phyloP scores from a whole-genome alignment of 1,140 invertebrate species.

The Macrostomum lignano region DNA sequence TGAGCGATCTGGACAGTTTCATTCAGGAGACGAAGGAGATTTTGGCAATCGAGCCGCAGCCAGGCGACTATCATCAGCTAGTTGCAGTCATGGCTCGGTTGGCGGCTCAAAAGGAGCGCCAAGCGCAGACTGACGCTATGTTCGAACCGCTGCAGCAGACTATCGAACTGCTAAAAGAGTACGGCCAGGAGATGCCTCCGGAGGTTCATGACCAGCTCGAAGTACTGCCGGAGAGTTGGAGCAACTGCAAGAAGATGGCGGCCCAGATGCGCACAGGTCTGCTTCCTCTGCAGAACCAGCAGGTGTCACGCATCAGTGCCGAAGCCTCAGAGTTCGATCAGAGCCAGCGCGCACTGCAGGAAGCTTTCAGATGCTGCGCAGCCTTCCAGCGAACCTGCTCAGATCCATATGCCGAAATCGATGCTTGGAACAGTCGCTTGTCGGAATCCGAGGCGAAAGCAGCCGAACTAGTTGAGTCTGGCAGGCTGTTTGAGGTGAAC shows the following conservation, averaged over 20 bases:
- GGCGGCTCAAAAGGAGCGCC: slow-evolving; percentile 29
- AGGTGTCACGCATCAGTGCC: slow-evolving; percentile 57
- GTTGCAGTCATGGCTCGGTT: slow-evolving; percentile 31
- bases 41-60: slow-evolving; percentile 32
- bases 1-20: slow-evolving; percentile 34
- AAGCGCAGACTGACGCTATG: slow-evolving; percentile 40
- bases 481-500: too few species aligned
- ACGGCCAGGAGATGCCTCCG: slow-evolving; percentile 31
- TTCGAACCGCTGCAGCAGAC: slow-evolving; percentile 56
- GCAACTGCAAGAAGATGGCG: slow-evolving; percentile 67
- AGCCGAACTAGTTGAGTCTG: too few species aligned
- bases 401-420: too few species aligned
- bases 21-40: slow-evolving; percentile 34
- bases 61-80: slow-evolving; percentile 30
- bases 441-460: too few species aligned
- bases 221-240: slow-evolving; percentile 63
- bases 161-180: slow-evolving; percentile 30
- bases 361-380: too few species aligned
- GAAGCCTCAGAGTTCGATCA: slow-evolving; percentile 55
- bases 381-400: too few species aligned
- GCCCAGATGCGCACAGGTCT: slow-evolving; percentile 67
- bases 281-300: slow-evolving; percentile 66
- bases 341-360: slow-evolving; percentile 50
- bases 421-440: too few species aligned
- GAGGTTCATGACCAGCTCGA: slow-evolving; percentile 29